Conservation (phyloP, 2,888 invertebrate species). For the Drosophila atripex region DNA sequence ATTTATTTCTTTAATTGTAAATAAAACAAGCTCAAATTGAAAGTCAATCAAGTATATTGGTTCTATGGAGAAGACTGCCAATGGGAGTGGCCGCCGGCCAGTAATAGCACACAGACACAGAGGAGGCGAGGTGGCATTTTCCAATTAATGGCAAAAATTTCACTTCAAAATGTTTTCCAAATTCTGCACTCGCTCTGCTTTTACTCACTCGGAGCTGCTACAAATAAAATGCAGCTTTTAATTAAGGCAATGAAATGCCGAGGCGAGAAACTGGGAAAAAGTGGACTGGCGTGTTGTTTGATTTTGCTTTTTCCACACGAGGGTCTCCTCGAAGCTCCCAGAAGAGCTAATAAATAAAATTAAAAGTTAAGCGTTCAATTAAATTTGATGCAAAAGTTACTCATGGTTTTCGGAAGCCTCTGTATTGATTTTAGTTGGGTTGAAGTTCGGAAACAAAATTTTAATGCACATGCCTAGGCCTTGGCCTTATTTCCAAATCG, state of each 20-base stretch:
- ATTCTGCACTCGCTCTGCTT: slow-evolving; percentile 53
- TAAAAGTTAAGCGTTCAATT: not conserved
- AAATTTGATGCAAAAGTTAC: not conserved
- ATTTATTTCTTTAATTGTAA: slow-evolving; percentile 70
- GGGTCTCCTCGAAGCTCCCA: slow-evolving; percentile 33
- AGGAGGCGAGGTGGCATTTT: not conserved
- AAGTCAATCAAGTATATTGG: slow-evolving; percentile 27
- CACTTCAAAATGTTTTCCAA: slow-evolving; percentile 59
- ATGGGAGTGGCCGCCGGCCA: not conserved
- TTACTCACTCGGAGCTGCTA: slow-evolving; percentile 56
- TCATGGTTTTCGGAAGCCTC: not conserved
- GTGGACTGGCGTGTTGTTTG: slow-evolving; percentile 66
- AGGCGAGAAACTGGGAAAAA: slow-evolving; percentile 75
- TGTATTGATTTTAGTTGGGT: not conserved
- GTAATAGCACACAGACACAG: not conserved
- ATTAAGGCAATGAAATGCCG: slow-evolving; percentile 73
- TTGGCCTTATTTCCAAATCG: not conserved
- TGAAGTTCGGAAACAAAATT: not conserved
- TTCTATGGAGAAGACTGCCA: slow-evolving; percentile 3
- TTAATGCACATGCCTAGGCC: not conserved
- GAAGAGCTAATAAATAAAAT: slow-evolving; percentile 4
- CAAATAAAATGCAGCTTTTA: slow-evolving; percentile 73
- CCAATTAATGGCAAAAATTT: slow-evolving; percentile 64
- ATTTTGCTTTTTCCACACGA: slow-evolving; percentile 62
- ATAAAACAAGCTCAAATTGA: slow-evolving; percentile 60